Evolutionary conservation across 2,113 vertebrate species (phyloP), one percentile per base, ranked within the genome.

Genomic region (Danionella cerebrum): DNA sequence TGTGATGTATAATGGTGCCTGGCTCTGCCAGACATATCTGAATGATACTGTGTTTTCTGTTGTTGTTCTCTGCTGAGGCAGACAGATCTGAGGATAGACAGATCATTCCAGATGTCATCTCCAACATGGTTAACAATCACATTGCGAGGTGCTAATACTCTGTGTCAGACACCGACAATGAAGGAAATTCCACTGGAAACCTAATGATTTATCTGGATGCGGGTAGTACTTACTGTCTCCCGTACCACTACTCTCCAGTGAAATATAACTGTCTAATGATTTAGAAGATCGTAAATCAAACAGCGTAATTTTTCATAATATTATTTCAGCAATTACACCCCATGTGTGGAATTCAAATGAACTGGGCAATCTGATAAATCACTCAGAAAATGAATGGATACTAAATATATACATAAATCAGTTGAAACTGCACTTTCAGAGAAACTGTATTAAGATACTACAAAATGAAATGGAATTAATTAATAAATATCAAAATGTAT

Each of bases 1-100:
- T 76, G 54, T 73, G 74, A 76, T 76, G 48, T 73, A 76, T 73
- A 73, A 50, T 48, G n/a, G 50, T 54, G 14, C 35, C 38, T 39
- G 36, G 24, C 12, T 13, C 52, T 38, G 41, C 27, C 24, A 45
- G 67, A 73, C 59, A 67, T 35, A 41, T 51, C 54, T 21, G 53
- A 51, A 73, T 62, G 39, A 73, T 42, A 69, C 44, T 66, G 48
- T 68, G 44, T 70, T 70, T 57, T 72, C 55, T 64, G 55, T 64
- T 39, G 29, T 73, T 67, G 62, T 55, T 54, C 42, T 48, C 42
- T 31, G 45, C 50, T 16, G 29, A 41, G 41, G 57, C 24, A 44
- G 22, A 39, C 33, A 60, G n/a, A 51, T 64, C 44, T 48, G 12
- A 22, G 60, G 18, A 64, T 47, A 44, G 29, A 36, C 44, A 64